Conservation (phyloP, 2,888 invertebrate species). For the Cryptocheilus praepositus region DNA sequence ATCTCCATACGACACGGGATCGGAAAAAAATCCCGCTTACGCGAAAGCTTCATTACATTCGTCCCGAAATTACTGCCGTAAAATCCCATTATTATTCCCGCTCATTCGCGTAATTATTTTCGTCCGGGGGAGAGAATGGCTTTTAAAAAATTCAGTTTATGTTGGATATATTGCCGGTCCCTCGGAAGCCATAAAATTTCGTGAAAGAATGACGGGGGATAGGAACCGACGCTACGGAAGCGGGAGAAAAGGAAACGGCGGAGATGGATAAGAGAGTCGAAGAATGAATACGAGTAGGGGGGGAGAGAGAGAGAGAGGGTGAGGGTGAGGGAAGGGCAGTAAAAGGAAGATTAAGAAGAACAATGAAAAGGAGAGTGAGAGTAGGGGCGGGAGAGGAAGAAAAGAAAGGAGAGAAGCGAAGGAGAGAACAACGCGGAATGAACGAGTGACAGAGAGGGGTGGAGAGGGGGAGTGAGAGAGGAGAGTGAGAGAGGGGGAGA, state of each 20-base stretch:
- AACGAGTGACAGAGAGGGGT: slow-evolving; percentile 18
- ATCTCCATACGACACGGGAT: too few relatives aligned
- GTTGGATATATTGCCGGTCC: slow-evolving; percentile 1
- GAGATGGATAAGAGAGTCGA: slow-evolving; percentile 12
- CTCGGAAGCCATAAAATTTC: slow-evolving; percentile 8
- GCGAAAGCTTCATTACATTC: too few relatives aligned
- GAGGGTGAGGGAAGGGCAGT: neutral
- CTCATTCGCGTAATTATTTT: too few relatives aligned
- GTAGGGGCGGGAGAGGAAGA: slow-evolving; percentile 11
- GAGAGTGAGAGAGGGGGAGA: slow-evolving; percentile 20
- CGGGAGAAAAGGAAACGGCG: neutral
- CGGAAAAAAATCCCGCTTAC: too few relatives aligned
- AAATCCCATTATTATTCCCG: too few relatives aligned
- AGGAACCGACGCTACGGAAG: neutral
- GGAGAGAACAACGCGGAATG: slow-evolving; percentile 35
- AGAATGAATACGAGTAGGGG: slow-evolving; percentile 6
- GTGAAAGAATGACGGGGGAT: neutral
- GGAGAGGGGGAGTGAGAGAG: slow-evolving; percentile 10
- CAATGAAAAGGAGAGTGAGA: slow-evolving; percentile 16
- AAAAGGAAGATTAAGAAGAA: neutral
- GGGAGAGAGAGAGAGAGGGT: neutral
- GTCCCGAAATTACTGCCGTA: too few relatives aligned
- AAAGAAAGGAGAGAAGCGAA: slow-evolving; percentile 13
- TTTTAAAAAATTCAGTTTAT: slow-evolving; percentile 9
- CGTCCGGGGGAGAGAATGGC: neutral